A percentile compares a stretch with the other conserved stretches of the same genome.
These are phyloP conservation scores for Okamejei kenojei DNA, from an alignment of 2,797 vertebrate genomes.

Conservation along the genomic window DNA sequence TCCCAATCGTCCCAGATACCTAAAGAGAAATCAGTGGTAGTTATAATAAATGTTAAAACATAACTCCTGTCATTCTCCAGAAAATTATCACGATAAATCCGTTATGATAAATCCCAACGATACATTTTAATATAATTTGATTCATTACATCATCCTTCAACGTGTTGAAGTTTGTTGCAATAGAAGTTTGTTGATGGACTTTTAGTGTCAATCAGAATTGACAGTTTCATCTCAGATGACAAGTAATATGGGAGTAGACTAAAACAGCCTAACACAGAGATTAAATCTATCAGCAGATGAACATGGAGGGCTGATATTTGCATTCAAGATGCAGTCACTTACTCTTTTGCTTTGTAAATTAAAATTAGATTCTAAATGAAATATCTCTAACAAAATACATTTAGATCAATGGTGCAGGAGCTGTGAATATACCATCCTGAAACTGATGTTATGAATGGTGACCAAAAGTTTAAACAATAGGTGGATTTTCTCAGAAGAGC, in stretches of 20 bases:
- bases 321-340: neutral
- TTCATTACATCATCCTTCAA: neutral
- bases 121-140: neutral
- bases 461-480: too few species aligned
- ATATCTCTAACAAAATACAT: neutral
- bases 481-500: too few species aligned
- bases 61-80: neutral
- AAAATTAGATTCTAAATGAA: neutral
- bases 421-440: too few species aligned
- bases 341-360: neutral
- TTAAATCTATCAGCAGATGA: neutral
- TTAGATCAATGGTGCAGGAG: too few species aligned
- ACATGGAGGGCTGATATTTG: neutral
- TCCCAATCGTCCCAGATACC: slow-evolving; percentile 63
- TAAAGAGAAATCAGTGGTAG: slow-evolving; percentile 44
- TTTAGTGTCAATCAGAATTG: neutral
- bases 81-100: neutral
- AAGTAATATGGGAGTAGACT: too few species aligned
- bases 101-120: neutral
- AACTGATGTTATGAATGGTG: too few species aligned
- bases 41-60: neutral
- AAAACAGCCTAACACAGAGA: neutral
- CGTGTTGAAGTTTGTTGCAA: too few species aligned
- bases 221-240: neutral
- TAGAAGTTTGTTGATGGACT: neutral